Evolutionary conservation across 2,113 vertebrate genomes (phyloP).

Genomic region (Chloebia gouldiae): DNA sequence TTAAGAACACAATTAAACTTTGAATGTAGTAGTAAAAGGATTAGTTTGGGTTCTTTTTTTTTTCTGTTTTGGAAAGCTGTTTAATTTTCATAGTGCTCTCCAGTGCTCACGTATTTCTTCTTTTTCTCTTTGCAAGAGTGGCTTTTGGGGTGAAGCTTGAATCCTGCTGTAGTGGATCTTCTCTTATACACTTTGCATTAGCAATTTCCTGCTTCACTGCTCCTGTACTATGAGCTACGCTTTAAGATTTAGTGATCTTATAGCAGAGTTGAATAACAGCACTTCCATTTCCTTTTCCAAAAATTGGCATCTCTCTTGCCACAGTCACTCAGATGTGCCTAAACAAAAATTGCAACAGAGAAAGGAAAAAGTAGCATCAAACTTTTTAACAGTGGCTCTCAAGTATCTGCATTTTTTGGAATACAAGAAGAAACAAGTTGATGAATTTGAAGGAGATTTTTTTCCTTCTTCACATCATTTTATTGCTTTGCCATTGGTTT

Average conservation of each 20-base stretch:
- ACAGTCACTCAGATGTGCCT: conserved; percentile 2
- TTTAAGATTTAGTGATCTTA: conserved; percentile 58
- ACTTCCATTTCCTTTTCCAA: conserved; percentile 65
- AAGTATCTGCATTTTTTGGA: neutral
- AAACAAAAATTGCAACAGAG: neutral
- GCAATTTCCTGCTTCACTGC: conserved; percentile 77
- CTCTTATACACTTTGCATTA: conserved; percentile 59
- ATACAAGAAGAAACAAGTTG: neutral
- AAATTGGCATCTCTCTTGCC: conserved; percentile 54
- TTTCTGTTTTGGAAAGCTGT: neutral
- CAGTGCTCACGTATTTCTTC: neutral
- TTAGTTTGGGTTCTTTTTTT: neutral
- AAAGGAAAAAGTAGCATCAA: neutral
- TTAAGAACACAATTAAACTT: neutral
- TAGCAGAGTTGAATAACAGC: conserved; percentile 56
- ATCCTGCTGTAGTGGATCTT: conserved; percentile 42
- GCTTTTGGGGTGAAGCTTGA: conserved; percentile 19
- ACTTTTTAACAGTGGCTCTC: neutral
- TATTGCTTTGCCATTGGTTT: neutral
- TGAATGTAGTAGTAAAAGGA: neutral
- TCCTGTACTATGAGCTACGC: conserved; percentile 67
- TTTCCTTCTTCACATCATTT: neutral
- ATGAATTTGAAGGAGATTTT: neutral
- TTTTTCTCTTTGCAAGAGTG: conserved; percentile 8
- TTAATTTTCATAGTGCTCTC: neutral